Conservation (phyloP, 2,797 vertebrate species). For the Cuculus canorus region DNA sequence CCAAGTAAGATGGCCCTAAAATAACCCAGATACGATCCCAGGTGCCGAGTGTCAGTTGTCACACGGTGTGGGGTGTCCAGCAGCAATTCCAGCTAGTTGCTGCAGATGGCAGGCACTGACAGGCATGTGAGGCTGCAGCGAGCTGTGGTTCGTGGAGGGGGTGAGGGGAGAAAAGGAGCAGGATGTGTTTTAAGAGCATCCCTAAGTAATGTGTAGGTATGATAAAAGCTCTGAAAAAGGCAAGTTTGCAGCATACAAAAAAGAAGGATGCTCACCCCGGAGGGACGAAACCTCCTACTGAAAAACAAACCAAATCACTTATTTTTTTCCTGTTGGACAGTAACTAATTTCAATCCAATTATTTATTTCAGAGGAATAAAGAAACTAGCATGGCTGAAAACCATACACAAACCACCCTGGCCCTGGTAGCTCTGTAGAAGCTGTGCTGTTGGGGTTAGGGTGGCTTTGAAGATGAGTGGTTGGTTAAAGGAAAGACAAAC, state of each 20-base stretch:
- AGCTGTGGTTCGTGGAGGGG: neutral
- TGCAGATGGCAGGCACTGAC: conserved; percentile 47
- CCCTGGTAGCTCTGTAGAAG: neutral
- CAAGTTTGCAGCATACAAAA: neutral
- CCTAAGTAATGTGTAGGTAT: neutral
- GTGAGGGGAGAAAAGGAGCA: neutral
- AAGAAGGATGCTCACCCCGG: neutral
- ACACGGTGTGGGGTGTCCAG: accelerated
- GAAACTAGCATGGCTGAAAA: neutral
- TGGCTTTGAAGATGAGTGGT: neutral
- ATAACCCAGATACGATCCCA: neutral
- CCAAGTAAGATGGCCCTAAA: neutral
- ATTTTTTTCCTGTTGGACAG: neutral
- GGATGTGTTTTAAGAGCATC: neutral
- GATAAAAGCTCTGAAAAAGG: neutral
- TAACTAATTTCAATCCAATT: neutral
- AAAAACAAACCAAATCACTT: neutral
- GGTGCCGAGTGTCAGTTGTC: neutral
- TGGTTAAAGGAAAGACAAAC: conserved; percentile 57
- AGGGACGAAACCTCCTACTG: neutral
- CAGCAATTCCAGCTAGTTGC: neutral
- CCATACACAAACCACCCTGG: neutral
- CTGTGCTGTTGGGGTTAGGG: neutral
- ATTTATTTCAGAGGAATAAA: neutral
- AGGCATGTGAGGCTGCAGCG: neutral